phyloP scores from a whole-genome alignment of 2,888 invertebrate genomes.

The Phengaris arion region DNA sequence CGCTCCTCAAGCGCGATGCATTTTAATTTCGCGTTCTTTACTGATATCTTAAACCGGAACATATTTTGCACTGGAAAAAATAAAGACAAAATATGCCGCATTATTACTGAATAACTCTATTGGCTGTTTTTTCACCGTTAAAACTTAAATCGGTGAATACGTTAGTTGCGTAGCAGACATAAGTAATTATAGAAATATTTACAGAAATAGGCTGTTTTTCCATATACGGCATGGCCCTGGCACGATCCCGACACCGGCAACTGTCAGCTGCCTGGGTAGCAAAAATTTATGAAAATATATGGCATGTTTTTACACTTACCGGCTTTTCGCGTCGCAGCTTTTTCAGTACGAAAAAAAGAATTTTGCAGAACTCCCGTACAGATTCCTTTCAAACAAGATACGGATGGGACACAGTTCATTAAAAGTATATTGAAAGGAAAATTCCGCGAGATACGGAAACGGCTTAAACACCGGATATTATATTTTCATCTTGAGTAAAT shows the following conservation, averaged over 20 bases:
- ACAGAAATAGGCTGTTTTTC: too few species aligned
- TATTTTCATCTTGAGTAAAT: conserved; percentile 17
- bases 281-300: too few species aligned
- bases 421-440: conserved; percentile 16
- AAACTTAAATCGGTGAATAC: too few species aligned
- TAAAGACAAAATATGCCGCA: neutral
- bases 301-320: too few species aligned
- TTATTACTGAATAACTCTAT: neutral
- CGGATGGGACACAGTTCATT: conserved; percentile 5
- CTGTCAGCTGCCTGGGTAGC: too few species aligned
- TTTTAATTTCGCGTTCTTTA: conserved; percentile 3
- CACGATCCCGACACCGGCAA: too few species aligned
- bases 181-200: too few species aligned
- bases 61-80: neutral
- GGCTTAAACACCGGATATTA: conserved; percentile 18
- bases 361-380: neutral
- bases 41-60: neutral
- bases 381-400: neutral
- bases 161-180: too few species aligned
- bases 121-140: neutral
- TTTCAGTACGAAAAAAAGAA: neutral
- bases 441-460: conserved; percentile 5
- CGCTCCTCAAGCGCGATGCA: neutral
- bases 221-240: too few species aligned
- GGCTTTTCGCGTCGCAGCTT: neutral